Percentiles rank a stretch among this genome's conserved stretches.
phyloP scores from a whole-genome alignment of 2,113 vertebrate genomes.

The Strigops habroptila region DNA sequence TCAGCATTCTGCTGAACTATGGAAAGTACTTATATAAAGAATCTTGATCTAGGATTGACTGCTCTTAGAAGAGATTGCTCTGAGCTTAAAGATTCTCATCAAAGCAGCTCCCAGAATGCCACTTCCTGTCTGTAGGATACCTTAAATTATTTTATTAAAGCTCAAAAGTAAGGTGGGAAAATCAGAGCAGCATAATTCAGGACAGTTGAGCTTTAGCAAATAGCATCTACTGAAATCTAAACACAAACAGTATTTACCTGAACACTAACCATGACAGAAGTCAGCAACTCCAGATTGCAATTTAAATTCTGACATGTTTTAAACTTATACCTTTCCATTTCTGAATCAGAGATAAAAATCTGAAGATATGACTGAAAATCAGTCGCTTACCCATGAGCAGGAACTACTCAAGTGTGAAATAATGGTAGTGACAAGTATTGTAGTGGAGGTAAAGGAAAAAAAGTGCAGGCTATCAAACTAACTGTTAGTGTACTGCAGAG shows the following conservation, averaged over 20 bases:
- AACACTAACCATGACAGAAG: background rate
- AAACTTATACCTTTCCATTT: background rate
- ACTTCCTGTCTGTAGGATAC: background rate
- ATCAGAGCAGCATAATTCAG: background rate
- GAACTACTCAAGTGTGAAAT: background rate
- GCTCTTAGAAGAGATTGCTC: constrained; percentile 60
- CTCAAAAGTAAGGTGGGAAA: background rate
- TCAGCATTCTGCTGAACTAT: constrained; percentile 48
- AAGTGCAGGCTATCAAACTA: background rate
- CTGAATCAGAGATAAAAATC: background rate
- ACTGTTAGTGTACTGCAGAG: background rate
- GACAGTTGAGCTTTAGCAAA: background rate
- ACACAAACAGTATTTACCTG: background rate
- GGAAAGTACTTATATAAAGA: constrained; percentile 57
- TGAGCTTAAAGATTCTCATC: constrained; percentile 29
- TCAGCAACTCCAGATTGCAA: background rate
- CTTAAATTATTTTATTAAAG: background rate
- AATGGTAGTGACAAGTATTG: background rate
- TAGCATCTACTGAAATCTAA: background rate
- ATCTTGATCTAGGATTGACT: constrained; percentile 65
- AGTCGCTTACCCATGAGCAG: background rate
- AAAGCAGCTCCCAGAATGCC: background rate
- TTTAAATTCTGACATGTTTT: background rate
- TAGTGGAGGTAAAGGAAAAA: background rate
- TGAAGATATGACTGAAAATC: background rate